Evolutionary conservation across 2,888 invertebrate species (phyloP), one percentile per base, ranked within the genome.

Genomic region (Lydus trimaculatus): DNA sequence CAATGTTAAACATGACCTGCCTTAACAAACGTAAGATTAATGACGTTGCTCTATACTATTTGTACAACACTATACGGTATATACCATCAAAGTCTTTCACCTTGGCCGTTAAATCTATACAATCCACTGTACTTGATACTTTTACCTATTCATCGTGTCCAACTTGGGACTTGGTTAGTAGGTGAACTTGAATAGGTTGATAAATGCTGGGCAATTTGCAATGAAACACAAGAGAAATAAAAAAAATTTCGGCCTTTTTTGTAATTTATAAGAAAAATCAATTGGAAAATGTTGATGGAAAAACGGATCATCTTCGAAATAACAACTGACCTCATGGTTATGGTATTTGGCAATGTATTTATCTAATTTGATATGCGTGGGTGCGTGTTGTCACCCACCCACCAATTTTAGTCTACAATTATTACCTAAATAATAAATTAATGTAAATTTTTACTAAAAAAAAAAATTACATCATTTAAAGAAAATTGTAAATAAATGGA

Each of bases 11-110:
- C 79, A 78, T 78, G 82, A 83, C 83, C 83, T 83, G 77, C 78
- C 82, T 75, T 74, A 82, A 80, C 79, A 74, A 74, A 77, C 76
- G 76, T 72, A 81, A 83, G 83, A 83, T 83, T 83, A 83, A 83
- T 83, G 83, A 83, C 81, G 80, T 79, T 74, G 79, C 76, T 74
- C 77, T 72, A 28, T 43, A 28, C 33, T 25, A 56, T 56, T 62
- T 66, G 70, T 67, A 70, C n/a, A n/a, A n/a, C n/a, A n/a, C 65
- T 70, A 58, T 63, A 71, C 68, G 43, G n/a, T n/a, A 6, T n/a
- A 17, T 17, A 43, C n/a, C 43, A 17, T 43, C 43, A 43, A 39
- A 43, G 43, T 43, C 43, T 43, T 43, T 43, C 43, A 43, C 43
- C 43, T 43, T 43, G 43, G 43, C 43, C 43, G 43, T 43, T 43